phyloP scores from a whole-genome alignment of 2,888 invertebrate genomes.

The Alsophila aescularia region DNA sequence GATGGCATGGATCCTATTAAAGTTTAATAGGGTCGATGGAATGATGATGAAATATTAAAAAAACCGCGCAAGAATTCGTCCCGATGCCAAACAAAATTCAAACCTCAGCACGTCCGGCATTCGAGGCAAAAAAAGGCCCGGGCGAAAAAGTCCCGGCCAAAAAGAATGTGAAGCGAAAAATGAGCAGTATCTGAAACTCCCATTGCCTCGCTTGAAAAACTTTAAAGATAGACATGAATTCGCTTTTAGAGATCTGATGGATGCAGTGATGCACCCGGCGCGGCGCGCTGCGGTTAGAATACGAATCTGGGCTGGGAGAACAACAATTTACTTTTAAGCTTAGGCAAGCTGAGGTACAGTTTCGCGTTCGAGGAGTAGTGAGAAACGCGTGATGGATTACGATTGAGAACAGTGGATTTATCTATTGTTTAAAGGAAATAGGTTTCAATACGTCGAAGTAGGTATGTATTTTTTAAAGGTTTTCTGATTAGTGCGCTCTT shows the following conservation, averaged over 20 bases:
- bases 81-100: slow-evolving; percentile 11
- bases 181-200: slow-evolving; percentile 4
- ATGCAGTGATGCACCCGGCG: slow-evolving; percentile 40
- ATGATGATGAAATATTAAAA: too few relatives aligned
- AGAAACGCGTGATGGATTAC: neutral
- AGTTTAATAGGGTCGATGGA: too few relatives aligned
- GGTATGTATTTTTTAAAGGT: too few relatives aligned
- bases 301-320: slow-evolving; percentile 27
- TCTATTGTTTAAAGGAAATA: too few relatives aligned
- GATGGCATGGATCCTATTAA: too few relatives aligned
- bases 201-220: slow-evolving; percentile 51
- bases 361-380: neutral
- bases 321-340: slow-evolving; percentile 51
- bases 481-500: too few relatives aligned
- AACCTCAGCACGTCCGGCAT: slow-evolving; percentile 3
- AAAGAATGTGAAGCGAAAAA: too few relatives aligned
- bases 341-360: too few relatives aligned
- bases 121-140: neutral
- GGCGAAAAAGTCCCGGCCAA: slow-evolving; percentile 16
- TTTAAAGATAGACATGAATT: slow-evolving; percentile 66
- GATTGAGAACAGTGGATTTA: too few relatives aligned
- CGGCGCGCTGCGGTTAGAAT: slow-evolving; percentile 37
- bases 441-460: too few relatives aligned
- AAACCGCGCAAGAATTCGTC: too few relatives aligned
- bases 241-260: slow-evolving; percentile 63